Conservation (phyloP, 2,888 invertebrate genomes). For the Aricia artaxerxes region DNA sequence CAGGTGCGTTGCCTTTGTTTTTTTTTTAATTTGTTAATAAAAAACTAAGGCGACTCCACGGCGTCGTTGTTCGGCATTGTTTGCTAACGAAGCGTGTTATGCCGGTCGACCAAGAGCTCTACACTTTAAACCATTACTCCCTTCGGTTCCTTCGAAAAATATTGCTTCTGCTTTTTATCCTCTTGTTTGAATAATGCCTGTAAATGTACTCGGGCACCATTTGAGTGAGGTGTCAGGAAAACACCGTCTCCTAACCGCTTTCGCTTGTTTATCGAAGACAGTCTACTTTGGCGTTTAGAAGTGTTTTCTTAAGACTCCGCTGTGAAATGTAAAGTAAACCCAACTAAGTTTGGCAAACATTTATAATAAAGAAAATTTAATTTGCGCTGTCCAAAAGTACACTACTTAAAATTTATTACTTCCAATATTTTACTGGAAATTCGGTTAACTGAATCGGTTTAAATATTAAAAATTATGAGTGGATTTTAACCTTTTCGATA, state of each 20-base stretch:
- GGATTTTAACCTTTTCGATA: neutral
- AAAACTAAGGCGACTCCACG: constrained; percentile 49
- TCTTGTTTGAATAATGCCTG: constrained; percentile 79
- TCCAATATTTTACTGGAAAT: neutral
- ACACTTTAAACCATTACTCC: constrained; percentile 78
- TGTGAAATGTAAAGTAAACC: constrained; percentile 76
- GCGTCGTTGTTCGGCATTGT: constrained; percentile 61
- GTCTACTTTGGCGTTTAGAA: constrained; percentile 70
- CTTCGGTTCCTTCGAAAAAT: constrained; percentile 76
- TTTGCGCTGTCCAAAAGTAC: constrained; percentile 20
- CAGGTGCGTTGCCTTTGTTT: too few species aligned
- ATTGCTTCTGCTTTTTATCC: constrained; percentile 78
- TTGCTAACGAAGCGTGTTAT: constrained; percentile 75
- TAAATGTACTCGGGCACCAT: constrained; percentile 74
- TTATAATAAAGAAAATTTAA: constrained; percentile 40
- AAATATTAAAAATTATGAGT: neutral
- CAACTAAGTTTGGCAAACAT: constrained; percentile 60
- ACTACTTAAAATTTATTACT: neutral
- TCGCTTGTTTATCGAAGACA: constrained; percentile 73
- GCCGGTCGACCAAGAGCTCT: constrained; percentile 68
- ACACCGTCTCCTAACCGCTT: constrained; percentile 71
- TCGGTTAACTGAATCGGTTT: neutral
- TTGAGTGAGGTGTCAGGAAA: constrained; percentile 75
- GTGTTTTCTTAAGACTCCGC: constrained; percentile 70
- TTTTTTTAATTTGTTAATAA: neutral